Evolutionary conservation across 2,113 vertebrate species (phyloP).

Genomic region (Smithornis capensis): DNA sequence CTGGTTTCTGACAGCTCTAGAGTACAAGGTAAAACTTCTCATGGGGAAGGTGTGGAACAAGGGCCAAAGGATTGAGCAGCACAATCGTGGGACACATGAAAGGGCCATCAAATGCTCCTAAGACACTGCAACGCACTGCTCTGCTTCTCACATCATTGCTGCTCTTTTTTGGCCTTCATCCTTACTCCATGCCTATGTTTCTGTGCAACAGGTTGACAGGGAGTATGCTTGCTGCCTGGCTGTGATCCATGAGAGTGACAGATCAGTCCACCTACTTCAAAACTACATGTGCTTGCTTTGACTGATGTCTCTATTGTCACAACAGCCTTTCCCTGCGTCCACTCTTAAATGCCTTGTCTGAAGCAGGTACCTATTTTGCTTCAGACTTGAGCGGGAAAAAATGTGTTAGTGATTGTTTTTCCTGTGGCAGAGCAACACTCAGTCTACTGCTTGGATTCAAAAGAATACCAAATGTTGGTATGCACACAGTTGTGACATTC

Average conservation of each 20-base stretch:
- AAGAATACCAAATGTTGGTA: not conserved
- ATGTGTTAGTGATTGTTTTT: not conserved
- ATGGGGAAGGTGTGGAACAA: not conserved
- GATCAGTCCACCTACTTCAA: constrained; percentile 10
- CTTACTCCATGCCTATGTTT: not conserved
- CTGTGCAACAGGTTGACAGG: not conserved
- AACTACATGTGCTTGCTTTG: not conserved
- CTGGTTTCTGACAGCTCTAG: not conserved
- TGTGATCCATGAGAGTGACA: not conserved
- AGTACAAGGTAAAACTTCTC: not conserved
- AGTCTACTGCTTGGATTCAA: not conserved
- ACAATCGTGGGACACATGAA: not conserved
- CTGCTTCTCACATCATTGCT: not conserved
- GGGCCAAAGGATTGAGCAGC: not conserved
- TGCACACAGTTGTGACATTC: not conserved
- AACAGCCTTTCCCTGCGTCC: not conserved
- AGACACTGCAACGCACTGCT: not conserved
- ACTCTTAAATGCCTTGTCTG: rapidly evolving
- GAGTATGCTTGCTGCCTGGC: constrained; percentile 6
- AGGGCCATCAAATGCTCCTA: not conserved
- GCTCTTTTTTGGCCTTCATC: not conserved
- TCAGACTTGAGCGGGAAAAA: not conserved
- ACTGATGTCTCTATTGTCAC: not conserved
- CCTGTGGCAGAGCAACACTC: not conserved
- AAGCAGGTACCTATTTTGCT: not conserved